These are phyloP conservation scores for Drosophila setosimentum DNA, from an alignment of 2,888 invertebrate genomes.

Conservation along the genomic window DNA sequence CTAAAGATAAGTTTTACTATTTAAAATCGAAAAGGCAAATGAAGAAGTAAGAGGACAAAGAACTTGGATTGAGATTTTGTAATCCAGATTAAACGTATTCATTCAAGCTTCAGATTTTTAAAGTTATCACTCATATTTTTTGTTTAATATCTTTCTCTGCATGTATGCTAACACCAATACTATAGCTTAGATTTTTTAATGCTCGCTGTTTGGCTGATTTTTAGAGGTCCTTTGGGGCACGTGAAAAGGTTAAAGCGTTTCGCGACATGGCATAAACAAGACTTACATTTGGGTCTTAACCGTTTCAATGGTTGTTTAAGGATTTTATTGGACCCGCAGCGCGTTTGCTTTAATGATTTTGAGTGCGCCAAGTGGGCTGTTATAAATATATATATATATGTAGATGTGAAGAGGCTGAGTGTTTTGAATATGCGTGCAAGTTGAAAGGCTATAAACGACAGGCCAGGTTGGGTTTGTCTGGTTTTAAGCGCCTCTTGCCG, in stretches of 20 bases:
- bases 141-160: background rate
- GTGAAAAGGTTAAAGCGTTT: constrained; percentile 66
- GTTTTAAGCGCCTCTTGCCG: constrained; percentile 69
- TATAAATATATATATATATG: constrained; percentile 58
- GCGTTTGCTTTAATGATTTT: constrained; percentile 74
- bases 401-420: constrained; percentile 38
- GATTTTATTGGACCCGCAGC: constrained; percentile 72
- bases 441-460: constrained; percentile 65
- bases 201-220: constrained; percentile 24
- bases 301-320: constrained; percentile 55
- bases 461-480: constrained; percentile 54
- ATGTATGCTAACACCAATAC: background rate
- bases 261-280: constrained; percentile 48
- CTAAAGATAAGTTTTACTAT: too few species aligned
- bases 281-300: constrained; percentile 16
- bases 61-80: background rate
- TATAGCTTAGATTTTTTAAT: constrained; percentile 16
- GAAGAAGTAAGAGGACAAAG: background rate
- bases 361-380: constrained; percentile 76
- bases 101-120: background rate
- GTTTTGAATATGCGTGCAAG: constrained; percentile 59
- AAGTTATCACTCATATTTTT: too few species aligned
- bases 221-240: constrained; percentile 20
- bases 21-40: too few species aligned
- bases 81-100: background rate